Base-by-base conservation (phyloP, 2,797 vertebrate species). In the Chaetodon trifasciatus region DNA sequence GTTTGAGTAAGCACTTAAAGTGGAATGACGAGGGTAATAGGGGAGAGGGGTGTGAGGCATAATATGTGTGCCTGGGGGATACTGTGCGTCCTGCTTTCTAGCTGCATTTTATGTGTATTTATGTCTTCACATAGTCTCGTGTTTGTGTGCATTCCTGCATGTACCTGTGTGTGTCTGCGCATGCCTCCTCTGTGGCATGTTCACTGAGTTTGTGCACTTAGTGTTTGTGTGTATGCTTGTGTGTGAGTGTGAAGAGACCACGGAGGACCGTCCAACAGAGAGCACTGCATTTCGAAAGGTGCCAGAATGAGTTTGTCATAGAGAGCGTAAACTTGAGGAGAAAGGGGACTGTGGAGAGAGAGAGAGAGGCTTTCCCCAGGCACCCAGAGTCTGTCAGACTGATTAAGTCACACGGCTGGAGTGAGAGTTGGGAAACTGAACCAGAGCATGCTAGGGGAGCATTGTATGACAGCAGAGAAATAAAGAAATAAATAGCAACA, bases 241-340 rank as follows among this genome's bases (percentile, higher is more conserved):
- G 87, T 77, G 74, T 55, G 87, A 91, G 85, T 91, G 86, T 85
- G 84, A 87, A 86, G 87, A 91, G 85, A 88, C 83, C 84, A 67
- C 68, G 57, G 89, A 81, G 88, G 24, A 83, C 83, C 74, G 70
- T 87, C 85, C 83, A 88, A 87, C 76, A 77, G 84, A 91, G 92
- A 93, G 87, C 86, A 78, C 87, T 82, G 92, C 88, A 90, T 96
- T 92, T 94, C 42, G 83, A 90, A 96, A 74, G 95, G 85, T 97
- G 97, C 96, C 97, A 97, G 87, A 96, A 96, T 94, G 94, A 91
- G 95, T 99, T 97, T 98, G 96, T 96, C 91, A 94, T 88, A 86
- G 91, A 70, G 46, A 79, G 95, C 91, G 90, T 95, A 96, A 96
- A 97, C 90, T 94, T 91, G 93, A 94, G 95, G 96, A 82, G 94